Conservation (phyloP, 2,113 vertebrate genomes). For the Lepus timidus region DNA sequence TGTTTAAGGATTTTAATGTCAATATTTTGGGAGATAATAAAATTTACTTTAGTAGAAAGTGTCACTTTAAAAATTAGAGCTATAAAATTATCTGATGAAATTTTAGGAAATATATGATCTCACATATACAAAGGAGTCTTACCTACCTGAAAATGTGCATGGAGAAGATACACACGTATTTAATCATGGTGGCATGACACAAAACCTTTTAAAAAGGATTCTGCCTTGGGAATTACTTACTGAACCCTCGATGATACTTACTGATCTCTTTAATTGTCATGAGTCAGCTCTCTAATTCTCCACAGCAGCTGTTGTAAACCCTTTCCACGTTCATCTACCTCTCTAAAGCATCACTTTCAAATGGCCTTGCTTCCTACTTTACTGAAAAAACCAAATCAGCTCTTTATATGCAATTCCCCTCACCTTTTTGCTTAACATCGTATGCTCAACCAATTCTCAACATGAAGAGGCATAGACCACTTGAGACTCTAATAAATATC, state of each 20-base stretch:
- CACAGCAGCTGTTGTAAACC: background rate
- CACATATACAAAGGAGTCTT: background rate
- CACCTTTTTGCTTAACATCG: background rate
- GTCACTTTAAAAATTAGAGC: background rate
- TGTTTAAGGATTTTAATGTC: slow-evolving; percentile 4
- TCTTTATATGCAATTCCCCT: background rate
- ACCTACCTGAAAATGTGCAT: background rate
- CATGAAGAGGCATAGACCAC: background rate
- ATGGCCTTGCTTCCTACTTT: background rate
- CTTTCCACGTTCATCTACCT: background rate
- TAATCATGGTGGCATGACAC: background rate
- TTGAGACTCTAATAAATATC: background rate
- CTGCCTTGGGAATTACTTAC: background rate
- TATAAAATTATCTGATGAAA: background rate
- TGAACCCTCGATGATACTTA: background rate
- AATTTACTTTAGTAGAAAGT: background rate
- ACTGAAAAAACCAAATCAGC: background rate
- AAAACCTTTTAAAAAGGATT: background rate
- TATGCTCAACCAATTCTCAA: background rate
- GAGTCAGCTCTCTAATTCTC: background rate
- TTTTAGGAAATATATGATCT: slow-evolving; percentile 9
- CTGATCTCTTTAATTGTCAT: background rate
- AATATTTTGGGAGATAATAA: background rate
- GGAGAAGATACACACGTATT: background rate
- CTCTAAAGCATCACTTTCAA: background rate